Base-by-base conservation (phyloP, 2,888 invertebrate species). In the Boloria euphrosyne region DNA sequence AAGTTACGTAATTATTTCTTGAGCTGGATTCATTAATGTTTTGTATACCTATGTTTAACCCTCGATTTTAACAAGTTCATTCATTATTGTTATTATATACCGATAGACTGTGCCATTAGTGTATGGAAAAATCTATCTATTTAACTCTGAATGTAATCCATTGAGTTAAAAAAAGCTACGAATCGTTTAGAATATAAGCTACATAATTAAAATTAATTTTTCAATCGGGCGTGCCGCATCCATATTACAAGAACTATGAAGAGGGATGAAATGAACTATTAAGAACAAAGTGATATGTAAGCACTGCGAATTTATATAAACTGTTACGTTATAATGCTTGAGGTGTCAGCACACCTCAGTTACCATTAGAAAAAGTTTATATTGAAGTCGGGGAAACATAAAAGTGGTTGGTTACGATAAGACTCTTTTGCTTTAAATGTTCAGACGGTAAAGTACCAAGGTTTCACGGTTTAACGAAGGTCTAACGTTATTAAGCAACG, bases 331-430 rank as follows among this genome's bases (percentile, higher is more conserved):
- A 59, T 59, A 50, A 49, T 49, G 49, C 47, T 59, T 18, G 38
- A 59, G 49, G 59, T 59, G 59, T 38, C 49, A 49, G 16, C 27
- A 49, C 78, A 75, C 44, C 63, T 43, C 46, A 58, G 66, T 31
- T 66, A 79, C 78, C 79, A 81, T 81, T 80, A 69, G 76, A 76
- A 80, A 75, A 17, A 59, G 38, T 59, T 78, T 83, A 83, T 86
- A 83, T 86, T 85, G 83, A 85, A 85, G 82, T 80, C 81, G 79
- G 78, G 78, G 80, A 81, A 80, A 79, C 80, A 84, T 83, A 83
- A 84, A 83, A 80, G 76, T 70, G 59, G 73, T 79, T 81, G 82
- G 86, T 86, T 83, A 84, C 77, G 77, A 74, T 74, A 75, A 80
- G 79, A 84, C 83, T 82, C 78, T 80, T 85, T 77, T 79, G 78